Evolutionary conservation across 2,113 vertebrate species (phyloP), one percentile per base, ranked within the genome.

Genomic region (Telmatochromis sp.): DNA sequence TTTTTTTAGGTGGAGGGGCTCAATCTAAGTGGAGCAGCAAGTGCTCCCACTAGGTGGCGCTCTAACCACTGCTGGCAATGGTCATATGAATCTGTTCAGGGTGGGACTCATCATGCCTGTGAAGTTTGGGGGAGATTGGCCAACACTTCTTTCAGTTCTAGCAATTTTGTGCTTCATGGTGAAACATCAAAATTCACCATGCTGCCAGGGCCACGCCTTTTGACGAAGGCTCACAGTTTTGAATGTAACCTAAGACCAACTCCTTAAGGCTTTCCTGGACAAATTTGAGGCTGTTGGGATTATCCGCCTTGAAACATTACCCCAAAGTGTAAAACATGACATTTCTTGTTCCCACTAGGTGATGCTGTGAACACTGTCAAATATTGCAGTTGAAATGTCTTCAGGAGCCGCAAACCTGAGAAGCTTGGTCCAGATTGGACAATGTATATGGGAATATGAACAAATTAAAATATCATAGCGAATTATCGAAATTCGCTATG

Each of bases 91-190:
- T n/a, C 17, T 37, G 17, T 7, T n/a, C 31, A 21, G 33, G 60
- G 10, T 7, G 10, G 10, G 19, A n/a, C 31, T 65, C 1, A 60
- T 31, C 57, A 37, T 65, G 0, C 31, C 0, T 35, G 17, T 65
- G 1, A 35, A 35, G 17, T 65, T 35, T 65, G 60, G 17, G 4
- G 9, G 0, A 65, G 31, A 21, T 8, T 65, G 60, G 60, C 10
- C 17, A 37, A 65, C 60, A 8, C 0, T 37, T 65, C 33, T 65
- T 65, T 65, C 0, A 65, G 33, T 65, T 65, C 60, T 37, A 21
- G 2, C 60, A 65, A 37, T 37, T 65, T 65, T 65, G 33, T 1
- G 19, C 33, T 65, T 65, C 33, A 37, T 65, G 8, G 57, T 31
- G 1, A 31, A 60, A 17, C 0, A 1, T 60, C 8, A 33, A 60